Evolutionary conservation across 1,140 invertebrate species (phyloP).

Genomic region (Zaprionus lachaisei): DNA sequence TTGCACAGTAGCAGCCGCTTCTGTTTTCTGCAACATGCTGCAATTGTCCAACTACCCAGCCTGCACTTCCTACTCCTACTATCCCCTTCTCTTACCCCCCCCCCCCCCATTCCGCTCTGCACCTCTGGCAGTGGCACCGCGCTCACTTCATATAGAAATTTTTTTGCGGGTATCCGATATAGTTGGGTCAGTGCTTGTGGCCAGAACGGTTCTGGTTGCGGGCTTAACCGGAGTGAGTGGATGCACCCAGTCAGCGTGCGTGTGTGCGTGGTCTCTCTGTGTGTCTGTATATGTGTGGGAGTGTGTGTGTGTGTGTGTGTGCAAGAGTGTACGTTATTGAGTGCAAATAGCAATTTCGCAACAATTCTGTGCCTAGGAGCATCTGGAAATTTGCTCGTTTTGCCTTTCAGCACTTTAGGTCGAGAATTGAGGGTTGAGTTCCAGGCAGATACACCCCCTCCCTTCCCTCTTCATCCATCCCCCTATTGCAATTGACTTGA

Average conservation of each 20-base stretch:
- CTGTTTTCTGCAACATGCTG: slow-evolving; percentile 51
- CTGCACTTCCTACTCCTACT: slow-evolving; percentile 1
- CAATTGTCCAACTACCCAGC: slow-evolving; percentile 56
- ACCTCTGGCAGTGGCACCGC: slow-evolving; percentile 9
- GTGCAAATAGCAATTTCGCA: slow-evolving; percentile 84
- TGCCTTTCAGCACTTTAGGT: slow-evolving; percentile 79
- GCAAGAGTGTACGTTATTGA: slow-evolving; percentile 72
- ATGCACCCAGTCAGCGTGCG: neutral
- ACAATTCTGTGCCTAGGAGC: slow-evolving; percentile 72
- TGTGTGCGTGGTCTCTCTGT: neutral
- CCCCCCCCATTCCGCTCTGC: neutral
- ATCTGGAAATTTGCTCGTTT: slow-evolving; percentile 64
- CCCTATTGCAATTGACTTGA: slow-evolving; percentile 55
- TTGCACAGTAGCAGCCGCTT: slow-evolving; percentile 29
- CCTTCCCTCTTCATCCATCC: too few species aligned
- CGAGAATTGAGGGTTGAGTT: slow-evolving; percentile 51
- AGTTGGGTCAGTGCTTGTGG: slow-evolving; percentile 84
- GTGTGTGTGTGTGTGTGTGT: neutral
- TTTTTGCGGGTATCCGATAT: slow-evolving; percentile 84
- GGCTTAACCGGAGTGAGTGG: slow-evolving; percentile 18
- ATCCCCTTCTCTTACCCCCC: too few species aligned
- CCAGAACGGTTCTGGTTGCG: slow-evolving; percentile 84
- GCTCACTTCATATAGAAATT: slow-evolving; percentile 52
- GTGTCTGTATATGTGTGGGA: neutral
- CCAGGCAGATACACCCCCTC: neutral